Percentiles rank a stretch among this genome's conserved stretches.
phyloP scores from a whole-genome alignment of 2,888 invertebrate species.

The Scelioninae gen. 2 region DNA sequence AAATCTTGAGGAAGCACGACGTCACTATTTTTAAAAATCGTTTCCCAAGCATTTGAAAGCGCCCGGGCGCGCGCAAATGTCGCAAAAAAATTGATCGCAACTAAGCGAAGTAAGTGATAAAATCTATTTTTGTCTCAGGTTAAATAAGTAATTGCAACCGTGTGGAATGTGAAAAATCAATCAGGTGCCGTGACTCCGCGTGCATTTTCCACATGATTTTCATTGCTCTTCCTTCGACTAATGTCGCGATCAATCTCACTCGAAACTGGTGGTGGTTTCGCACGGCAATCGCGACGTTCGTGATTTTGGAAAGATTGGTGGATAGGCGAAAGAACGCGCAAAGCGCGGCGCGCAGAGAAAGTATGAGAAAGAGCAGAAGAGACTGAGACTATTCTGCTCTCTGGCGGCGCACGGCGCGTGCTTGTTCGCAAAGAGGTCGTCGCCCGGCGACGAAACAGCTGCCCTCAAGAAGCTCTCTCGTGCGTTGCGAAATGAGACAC shows the following conservation, averaged over 20 bases:
- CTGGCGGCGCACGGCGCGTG: slow-evolving; percentile 59
- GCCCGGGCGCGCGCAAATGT: background rate
- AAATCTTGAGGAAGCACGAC: too few species aligned
- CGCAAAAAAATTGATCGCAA: slow-evolving; percentile 14
- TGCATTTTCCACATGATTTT: slow-evolving; percentile 57
- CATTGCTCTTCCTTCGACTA: slow-evolving; percentile 51
- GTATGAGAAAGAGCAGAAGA: slow-evolving; percentile 54
- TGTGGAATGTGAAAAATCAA: slow-evolving; percentile 57
- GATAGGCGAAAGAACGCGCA: slow-evolving; percentile 51
- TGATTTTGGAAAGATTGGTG: slow-evolving; percentile 56
- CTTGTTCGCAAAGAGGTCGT: slow-evolving; percentile 60
- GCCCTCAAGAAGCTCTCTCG: slow-evolving; percentile 57
- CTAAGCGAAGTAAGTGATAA: slow-evolving; percentile 28
- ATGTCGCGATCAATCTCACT: slow-evolving; percentile 56
- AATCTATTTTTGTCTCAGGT: slow-evolving; percentile 36
- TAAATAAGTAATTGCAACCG: slow-evolving; percentile 41
- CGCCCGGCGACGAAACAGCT: slow-evolving; percentile 60
- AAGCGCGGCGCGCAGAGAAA: slow-evolving; percentile 48
- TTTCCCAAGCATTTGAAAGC: too few species aligned
- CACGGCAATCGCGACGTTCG: slow-evolving; percentile 45
- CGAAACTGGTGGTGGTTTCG: slow-evolving; percentile 53
- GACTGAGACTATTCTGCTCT: slow-evolving; percentile 58
- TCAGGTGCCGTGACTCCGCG: slow-evolving; percentile 52
- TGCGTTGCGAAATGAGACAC: slow-evolving; percentile 55
- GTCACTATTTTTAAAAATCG: too few species aligned